A percentile compares a stretch with the other conserved stretches of the same genome.
Evolutionary conservation across 1,140 invertebrate species (phyloP).

Genomic region (Drosophila rhopaloa): DNA sequence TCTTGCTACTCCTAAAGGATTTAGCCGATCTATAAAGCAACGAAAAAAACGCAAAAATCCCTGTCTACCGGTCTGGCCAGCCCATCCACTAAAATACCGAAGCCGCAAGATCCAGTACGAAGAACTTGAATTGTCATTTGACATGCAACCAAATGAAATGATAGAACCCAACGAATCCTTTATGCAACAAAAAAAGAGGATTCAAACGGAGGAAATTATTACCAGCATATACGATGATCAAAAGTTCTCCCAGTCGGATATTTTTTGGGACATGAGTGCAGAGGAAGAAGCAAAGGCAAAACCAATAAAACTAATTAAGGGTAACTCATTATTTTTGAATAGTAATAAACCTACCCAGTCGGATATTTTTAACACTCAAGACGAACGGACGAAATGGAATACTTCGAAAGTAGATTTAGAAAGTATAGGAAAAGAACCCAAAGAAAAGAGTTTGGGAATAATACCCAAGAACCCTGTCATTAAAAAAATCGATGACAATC

Average conservation of each 20-base stretch:
- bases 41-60: background rate
- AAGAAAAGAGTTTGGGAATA: too few relatives aligned
- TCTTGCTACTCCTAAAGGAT: background rate
- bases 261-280: background rate
- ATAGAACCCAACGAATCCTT: background rate
- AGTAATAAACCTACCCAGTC: too few relatives aligned
- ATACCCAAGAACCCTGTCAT: background rate
- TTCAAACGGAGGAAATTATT: background rate
- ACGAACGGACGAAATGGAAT: background rate
- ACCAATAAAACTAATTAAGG: background rate
- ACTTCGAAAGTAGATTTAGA: background rate
- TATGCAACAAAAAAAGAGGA: background rate
- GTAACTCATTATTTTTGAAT: too few relatives aligned
- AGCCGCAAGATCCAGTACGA: constrained; percentile 15
- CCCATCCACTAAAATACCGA: constrained; percentile 17
- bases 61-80: constrained; percentile 26
- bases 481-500: background rate
- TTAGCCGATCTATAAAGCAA: background rate
- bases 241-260: background rate
- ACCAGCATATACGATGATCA: background rate
- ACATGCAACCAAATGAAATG: background rate
- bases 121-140: constrained; percentile 1
- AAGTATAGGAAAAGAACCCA: too few relatives aligned
- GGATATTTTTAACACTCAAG: background rate
- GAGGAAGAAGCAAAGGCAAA: background rate